Evolutionary conservation across 2,888 invertebrate species (phyloP).

Genomic region (Brachycybe producta): DNA sequence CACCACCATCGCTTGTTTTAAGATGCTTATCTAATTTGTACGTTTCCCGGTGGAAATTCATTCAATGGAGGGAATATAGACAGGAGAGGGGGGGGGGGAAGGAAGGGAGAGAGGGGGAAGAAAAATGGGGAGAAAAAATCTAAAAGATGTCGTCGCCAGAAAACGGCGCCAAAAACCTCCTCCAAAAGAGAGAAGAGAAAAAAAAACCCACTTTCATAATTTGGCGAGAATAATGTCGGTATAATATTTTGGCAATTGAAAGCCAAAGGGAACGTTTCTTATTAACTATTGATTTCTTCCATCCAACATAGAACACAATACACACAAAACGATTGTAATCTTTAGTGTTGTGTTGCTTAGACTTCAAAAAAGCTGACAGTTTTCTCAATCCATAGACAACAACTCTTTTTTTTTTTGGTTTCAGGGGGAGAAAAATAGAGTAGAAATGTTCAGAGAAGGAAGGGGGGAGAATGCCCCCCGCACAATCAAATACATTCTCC

Average conservation of each 20-base stretch:
- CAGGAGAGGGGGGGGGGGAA: not conserved
- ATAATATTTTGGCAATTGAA: slow-evolving; percentile 14
- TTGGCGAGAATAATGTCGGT: slow-evolving; percentile 15
- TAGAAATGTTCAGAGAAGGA: too few relatives aligned
- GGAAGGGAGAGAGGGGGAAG: not conserved
- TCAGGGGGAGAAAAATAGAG: not conserved
- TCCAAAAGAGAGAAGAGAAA: too few relatives aligned
- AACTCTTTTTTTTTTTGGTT: not conserved
- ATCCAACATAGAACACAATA: too few relatives aligned
- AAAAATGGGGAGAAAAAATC: not conserved
- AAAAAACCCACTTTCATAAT: slow-evolving; percentile 6
- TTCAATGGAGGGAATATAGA: not conserved
- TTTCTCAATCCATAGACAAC: not conserved
- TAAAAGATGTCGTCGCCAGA: too few relatives aligned
- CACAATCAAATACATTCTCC: too few relatives aligned
- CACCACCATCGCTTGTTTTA: slow-evolving; percentile 15
- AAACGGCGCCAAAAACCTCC: too few relatives aligned
- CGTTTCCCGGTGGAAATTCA: slow-evolving; percentile 14
- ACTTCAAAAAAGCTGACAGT: too few relatives aligned
- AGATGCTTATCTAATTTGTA: slow-evolving; percentile 16
- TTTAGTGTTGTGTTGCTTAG: too few relatives aligned
- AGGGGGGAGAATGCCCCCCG: too few relatives aligned
- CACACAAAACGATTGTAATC: too few relatives aligned
- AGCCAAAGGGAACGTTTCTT: slow-evolving; percentile 15
- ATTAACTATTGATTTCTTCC: slow-evolving; percentile 18